phyloP scores from a whole-genome alignment of 1,140 invertebrate species.

The Zaprionus camerounensis region DNA sequence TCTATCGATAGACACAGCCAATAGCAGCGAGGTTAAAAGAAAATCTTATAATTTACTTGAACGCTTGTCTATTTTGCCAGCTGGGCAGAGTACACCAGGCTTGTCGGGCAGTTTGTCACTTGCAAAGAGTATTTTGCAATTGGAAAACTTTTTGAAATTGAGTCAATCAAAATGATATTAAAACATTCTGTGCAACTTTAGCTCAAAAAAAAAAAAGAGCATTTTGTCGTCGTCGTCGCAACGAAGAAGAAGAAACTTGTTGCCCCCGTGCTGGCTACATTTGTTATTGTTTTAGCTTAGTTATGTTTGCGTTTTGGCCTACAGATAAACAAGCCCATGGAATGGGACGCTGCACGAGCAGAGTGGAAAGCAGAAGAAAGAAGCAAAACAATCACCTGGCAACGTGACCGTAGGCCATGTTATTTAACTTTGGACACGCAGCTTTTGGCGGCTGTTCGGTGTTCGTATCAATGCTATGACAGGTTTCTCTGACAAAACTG shows the following conservation, averaged over 20 bases:
- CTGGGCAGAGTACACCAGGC: constrained; percentile 15
- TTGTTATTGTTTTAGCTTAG: constrained; percentile 72
- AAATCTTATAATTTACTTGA: constrained; percentile 71
- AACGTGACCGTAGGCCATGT: constrained; percentile 62
- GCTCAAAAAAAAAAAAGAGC: constrained; percentile 6
- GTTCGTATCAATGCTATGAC: constrained; percentile 61
- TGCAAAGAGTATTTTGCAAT: not conserved
- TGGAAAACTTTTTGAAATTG: not conserved
- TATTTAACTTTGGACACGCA: constrained; percentile 75
- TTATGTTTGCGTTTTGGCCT: constrained; percentile 68
- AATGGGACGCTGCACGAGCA: not conserved
- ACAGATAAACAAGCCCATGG: constrained; percentile 70
- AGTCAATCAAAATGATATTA: not conserved
- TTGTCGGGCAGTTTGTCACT: not conserved
- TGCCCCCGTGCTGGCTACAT: constrained; percentile 30
- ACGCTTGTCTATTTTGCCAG: constrained; percentile 39
- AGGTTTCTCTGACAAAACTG: constrained; percentile 23
- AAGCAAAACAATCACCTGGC: constrained; percentile 53
- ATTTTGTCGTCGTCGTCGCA: constrained; percentile 13
- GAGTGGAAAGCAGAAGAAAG: constrained; percentile 7
- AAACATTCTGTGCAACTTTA: not conserved
- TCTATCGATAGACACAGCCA: constrained; percentile 47
- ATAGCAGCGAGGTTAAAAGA: constrained; percentile 51
- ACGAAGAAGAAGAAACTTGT: not conserved
- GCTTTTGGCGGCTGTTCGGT: constrained; percentile 58